Percentiles rank a stretch among this genome's conserved stretches.
These are phyloP conservation scores for Sipha maydis DNA, from an alignment of 2,888 invertebrate genomes.

Conservation along the genomic window DNA sequence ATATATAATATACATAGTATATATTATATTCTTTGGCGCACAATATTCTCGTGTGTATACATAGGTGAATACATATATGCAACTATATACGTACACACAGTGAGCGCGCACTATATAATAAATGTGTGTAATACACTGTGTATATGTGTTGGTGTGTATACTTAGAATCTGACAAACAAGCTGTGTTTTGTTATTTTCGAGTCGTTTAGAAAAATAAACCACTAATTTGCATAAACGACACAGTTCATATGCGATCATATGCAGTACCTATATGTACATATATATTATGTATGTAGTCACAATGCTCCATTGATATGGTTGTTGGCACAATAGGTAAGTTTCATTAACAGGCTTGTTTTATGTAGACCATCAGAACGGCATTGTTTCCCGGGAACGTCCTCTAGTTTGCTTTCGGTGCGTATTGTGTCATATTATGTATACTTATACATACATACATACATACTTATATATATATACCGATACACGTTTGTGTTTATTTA, in stretches of 20 bases:
- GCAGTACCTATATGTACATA: neutral
- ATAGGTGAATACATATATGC: neutral
- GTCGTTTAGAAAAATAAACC: conserved; percentile 54
- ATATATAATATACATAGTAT: neutral
- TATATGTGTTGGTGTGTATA: neutral
- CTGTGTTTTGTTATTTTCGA: conserved; percentile 38
- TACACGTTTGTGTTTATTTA: neutral
- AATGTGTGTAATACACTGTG: neutral
- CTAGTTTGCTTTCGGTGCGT: conserved; percentile 54
- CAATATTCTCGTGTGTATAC: conserved; percentile 1
- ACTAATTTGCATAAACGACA: conserved; percentile 59
- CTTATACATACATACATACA: neutral
- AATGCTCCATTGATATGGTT: conserved; percentile 58
- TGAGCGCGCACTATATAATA: neutral
- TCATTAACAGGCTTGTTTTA: conserved; percentile 62
- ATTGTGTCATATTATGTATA: conserved; percentile 2
- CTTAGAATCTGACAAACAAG: conserved; percentile 45
- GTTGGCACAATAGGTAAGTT: conserved; percentile 47
- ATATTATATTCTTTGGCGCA: conserved; percentile 4
- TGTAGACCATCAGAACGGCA: conserved; percentile 57
- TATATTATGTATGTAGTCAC: neutral
- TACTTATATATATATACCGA: no score
- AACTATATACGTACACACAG: neutral
- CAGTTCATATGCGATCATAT: conserved; percentile 30
- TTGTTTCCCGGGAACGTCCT: conserved; percentile 56